Percentiles rank a stretch among this genome's conserved stretches.
Evolutionary conservation across 2,888 invertebrate genomes (phyloP).

Genomic region (Acleris cristana): DNA sequence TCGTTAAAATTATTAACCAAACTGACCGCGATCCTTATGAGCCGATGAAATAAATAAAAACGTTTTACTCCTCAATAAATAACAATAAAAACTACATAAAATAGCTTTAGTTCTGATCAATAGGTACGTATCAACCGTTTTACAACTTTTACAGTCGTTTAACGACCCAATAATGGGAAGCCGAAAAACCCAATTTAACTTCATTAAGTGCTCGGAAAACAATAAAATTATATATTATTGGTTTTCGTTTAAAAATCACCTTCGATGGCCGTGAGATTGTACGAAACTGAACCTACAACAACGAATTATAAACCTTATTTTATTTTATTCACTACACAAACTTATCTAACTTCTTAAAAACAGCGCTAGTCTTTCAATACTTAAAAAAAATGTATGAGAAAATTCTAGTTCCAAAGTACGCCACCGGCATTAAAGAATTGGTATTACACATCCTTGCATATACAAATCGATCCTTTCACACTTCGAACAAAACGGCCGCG

Average conservation of each 20-base stretch:
- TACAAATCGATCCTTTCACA: constrained; percentile 82
- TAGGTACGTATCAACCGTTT: constrained; percentile 62
- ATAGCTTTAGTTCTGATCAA: constrained; percentile 79
- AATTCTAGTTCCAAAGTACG: constrained; percentile 12
- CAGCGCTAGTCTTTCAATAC: constrained; percentile 10
- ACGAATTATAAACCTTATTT: constrained; percentile 11
- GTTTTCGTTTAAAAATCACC: constrained; percentile 45
- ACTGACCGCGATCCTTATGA: constrained; percentile 54
- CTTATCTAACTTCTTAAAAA: constrained; percentile 3
- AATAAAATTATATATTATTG: constrained; percentile 75
- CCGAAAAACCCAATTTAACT: constrained; percentile 78
- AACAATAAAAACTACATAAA: constrained; percentile 81
- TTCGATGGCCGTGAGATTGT: constrained; percentile 17
- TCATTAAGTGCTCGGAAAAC: constrained; percentile 75
- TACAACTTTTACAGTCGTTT: constrained; percentile 77
- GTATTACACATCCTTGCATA: constrained; percentile 42
- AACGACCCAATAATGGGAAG: constrained; percentile 71
- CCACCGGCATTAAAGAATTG: constrained; percentile 15
- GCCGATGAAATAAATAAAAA: constrained; percentile 75
- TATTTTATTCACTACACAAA: constrained; percentile 13
- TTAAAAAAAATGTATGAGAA: constrained; percentile 13
- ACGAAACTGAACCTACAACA: constrained; percentile 16
- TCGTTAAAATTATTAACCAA: constrained; percentile 43
- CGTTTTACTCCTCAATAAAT: constrained; percentile 79
- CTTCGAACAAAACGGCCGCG: constrained; percentile 75